Conservation (phyloP, 2,797 vertebrate genomes). For the Harpagifer antarcticus region DNA sequence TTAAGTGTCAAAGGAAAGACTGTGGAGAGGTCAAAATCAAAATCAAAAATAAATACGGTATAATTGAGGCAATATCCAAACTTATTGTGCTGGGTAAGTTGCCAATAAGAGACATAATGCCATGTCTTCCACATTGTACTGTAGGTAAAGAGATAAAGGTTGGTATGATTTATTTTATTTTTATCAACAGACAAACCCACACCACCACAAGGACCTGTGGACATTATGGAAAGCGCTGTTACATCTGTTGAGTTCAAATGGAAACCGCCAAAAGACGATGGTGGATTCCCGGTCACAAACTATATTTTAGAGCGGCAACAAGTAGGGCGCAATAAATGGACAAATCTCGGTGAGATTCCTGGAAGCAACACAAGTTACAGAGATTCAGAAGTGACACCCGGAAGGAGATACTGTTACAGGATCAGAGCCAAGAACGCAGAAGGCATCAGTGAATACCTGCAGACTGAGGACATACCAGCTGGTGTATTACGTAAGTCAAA, state of each 20-base stretch:
- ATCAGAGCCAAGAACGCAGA: slow-evolving; percentile 89
- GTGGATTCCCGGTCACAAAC: slow-evolving; percentile 85
- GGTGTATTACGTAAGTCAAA: slow-evolving; percentile 85
- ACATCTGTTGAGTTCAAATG: slow-evolving; percentile 88
- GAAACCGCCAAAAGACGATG: slow-evolving; percentile 89
- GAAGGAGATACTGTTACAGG: slow-evolving; percentile 89
- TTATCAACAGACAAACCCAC: slow-evolving; percentile 89
- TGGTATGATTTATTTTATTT: background rate
- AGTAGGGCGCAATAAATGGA: slow-evolving; percentile 88
- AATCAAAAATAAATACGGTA: slow-evolving; percentile 89
- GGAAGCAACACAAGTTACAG: slow-evolving; percentile 77
- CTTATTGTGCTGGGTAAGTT: slow-evolving; percentile 89
- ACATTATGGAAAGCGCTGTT: slow-evolving; percentile 84
- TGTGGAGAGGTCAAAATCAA: slow-evolving; percentile 88
- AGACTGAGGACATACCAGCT: slow-evolving; percentile 88
- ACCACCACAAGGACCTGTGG: slow-evolving; percentile 88
- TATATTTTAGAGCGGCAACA: slow-evolving; percentile 90
- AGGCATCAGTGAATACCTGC: slow-evolving; percentile 86
- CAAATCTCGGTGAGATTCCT: slow-evolving; percentile 81
- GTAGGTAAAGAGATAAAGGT: background rate
- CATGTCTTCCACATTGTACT: background rate
- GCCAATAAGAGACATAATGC: background rate
- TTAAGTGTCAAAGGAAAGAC: slow-evolving; percentile 86
- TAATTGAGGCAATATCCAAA: slow-evolving; percentile 81
- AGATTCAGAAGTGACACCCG: slow-evolving; percentile 86